Evolutionary conservation across 1,140 invertebrate species (phyloP).

Genomic region (Zaprionus inermis): DNA sequence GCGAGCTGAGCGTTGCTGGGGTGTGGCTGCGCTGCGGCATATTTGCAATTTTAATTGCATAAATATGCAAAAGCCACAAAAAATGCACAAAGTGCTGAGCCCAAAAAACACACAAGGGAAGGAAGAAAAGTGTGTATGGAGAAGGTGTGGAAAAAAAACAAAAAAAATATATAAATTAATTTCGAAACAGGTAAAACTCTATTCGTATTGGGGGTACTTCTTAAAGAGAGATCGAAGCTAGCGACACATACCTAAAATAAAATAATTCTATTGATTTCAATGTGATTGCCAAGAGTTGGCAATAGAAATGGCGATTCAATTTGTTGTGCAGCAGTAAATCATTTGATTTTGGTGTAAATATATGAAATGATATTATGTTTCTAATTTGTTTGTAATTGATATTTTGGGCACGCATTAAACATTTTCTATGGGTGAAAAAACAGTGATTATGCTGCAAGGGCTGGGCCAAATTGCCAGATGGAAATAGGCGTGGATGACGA

Average conservation of each 20-base stretch:
- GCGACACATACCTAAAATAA: neutral
- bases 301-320: no score
- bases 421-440: conserved; percentile 3
- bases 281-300: neutral
- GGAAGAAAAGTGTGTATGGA: neutral
- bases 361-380: conserved; percentile 54
- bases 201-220: no score
- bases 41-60: conserved; percentile 61
- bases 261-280: neutral
- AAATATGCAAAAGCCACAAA: conserved; percentile 53
- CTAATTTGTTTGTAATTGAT: conserved; percentile 60
- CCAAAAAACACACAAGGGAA: neutral
- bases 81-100: conserved; percentile 25
- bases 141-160: neutral
- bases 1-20: neutral
- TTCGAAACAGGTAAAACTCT: conserved; percentile 14
- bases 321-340: conserved; percentile 32
- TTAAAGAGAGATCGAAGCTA: no score
- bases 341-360: conserved; percentile 56
- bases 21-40: conserved; percentile 26
- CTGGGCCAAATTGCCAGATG: conserved; percentile 16
- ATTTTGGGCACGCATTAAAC: conserved; percentile 32
- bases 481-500: neutral
- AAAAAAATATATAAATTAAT: conserved; percentile 22
- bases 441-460: conserved; percentile 70